Base-by-base conservation (phyloP, 2,797 vertebrate species). In the Merluccius polli region DNA sequence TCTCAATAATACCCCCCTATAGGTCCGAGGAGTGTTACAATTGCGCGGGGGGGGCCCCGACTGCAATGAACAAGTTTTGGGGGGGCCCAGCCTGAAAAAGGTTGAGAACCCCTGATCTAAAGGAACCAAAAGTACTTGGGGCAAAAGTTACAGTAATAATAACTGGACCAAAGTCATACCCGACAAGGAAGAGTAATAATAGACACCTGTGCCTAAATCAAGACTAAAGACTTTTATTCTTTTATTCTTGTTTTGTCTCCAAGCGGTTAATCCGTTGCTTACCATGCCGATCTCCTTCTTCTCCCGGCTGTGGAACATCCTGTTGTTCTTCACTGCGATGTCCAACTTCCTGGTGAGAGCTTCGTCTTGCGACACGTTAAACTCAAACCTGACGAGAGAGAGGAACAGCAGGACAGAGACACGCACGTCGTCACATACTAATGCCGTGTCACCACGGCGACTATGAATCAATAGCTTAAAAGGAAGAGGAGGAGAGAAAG, bases 201-300 rank as follows among this genome's bases (percentile, higher is more conserved):
- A 11, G 27, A 65, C 27, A 10, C 59, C 59, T n/a, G 24, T 1
- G 24, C 52, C 52, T 18, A 24, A 65, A 48, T 27, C 24, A 27
- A 27, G 24, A 65, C 59, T 59, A 65, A 0, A 27, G n/a, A 65
- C 59, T 11, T 27, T 18, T 48, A 48, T 21, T 7, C 13, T 48
- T 48, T 48, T 21, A 65, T 65, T n/a, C 1, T 59, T 24, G 3
- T n/a, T 59, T 59, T 18, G n/a, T 18, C 15, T 44, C 48, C 48
- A 59, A 63, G 59, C 59, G 2, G 15, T 63, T 6, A 24, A 63
- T 24, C 2, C 6, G 24, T n/a, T 59, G 32, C 87, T 84, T 86
- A 99, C 97, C 91, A 93, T 97, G 77, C 98, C 98, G 74, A 99
- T 92, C 87, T 98, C 97, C 78, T 96, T 97, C 35, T 94, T 95